Percentiles rank a stretch among this genome's conserved stretches.
These are phyloP conservation scores for Scomberomorus guttatus DNA, from an alignment of 2,797 vertebrate species.

Conservation along the genomic window DNA sequence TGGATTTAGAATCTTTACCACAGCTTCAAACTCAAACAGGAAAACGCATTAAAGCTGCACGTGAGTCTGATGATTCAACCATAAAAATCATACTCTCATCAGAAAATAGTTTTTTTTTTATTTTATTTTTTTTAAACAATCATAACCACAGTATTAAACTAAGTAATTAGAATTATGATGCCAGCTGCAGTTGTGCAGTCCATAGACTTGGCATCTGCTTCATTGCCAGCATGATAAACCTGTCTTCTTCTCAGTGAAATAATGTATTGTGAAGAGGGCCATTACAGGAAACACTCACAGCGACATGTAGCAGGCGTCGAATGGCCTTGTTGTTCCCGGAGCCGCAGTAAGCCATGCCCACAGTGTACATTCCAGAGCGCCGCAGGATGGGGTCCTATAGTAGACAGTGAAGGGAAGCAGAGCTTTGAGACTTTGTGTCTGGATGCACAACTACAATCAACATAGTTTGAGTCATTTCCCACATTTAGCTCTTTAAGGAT, in stretches of 20 bases:
- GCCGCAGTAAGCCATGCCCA: constrained; percentile 99
- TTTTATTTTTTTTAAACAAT: neutral
- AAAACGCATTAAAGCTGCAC: neutral
- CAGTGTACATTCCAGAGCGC: constrained; percentile 98
- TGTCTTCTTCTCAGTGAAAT: constrained; percentile 11
- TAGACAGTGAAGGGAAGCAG: constrained; percentile 76
- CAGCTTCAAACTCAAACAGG: neutral
- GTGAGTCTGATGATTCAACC: neutral
- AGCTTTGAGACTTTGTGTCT: constrained; percentile 59
- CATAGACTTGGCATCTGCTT: constrained; percentile 5
- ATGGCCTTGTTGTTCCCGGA: constrained; percentile 99
- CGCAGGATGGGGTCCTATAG: constrained; percentile 92
- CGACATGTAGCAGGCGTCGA: constrained; percentile 95
- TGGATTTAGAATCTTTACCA: neutral
- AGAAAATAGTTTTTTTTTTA: neutral
- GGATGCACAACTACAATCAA: constrained; percentile 40
- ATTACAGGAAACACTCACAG: constrained; percentile 88
- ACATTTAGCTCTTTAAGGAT: constrained; percentile 28
- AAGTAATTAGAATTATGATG: constrained; percentile 8
- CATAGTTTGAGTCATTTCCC: constrained; percentile 41
- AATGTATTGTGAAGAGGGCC: constrained; percentile 12
- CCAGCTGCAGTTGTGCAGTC: neutral
- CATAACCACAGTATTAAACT: neutral
- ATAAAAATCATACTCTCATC: neutral
- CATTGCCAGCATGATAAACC: constrained; percentile 41